phyloP scores from a whole-genome alignment of 2,888 invertebrate species.

The Mongoloraphidia duomilia region DNA sequence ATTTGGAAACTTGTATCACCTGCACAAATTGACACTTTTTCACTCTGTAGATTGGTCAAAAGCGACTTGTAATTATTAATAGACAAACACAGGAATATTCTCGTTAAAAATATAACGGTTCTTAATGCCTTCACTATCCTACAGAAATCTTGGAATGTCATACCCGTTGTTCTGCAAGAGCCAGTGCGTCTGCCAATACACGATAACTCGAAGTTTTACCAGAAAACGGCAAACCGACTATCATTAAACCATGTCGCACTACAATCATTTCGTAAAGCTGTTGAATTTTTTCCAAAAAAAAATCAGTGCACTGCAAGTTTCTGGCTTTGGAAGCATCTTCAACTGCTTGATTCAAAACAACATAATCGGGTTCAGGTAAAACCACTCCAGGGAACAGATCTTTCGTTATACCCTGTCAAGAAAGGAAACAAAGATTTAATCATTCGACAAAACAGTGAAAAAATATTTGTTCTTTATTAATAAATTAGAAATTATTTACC shows the following conservation, averaged over 20 bases:
- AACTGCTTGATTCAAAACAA: constrained; percentile 47
- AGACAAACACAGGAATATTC: background rate
- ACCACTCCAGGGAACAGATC: constrained; percentile 83
- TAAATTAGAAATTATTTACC: constrained; percentile 27
- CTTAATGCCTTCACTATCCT: too few relatives aligned
- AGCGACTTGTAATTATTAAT: background rate
- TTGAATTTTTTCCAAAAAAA: constrained; percentile 79
- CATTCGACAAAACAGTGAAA: background rate
- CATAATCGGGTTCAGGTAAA: constrained; percentile 67
- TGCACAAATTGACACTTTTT: too few relatives aligned
- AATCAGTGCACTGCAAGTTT: constrained; percentile 71
- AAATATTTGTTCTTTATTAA: constrained; percentile 4
- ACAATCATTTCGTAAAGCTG: constrained; percentile 92
- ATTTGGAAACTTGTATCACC: too few relatives aligned
- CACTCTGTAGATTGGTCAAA: too few relatives aligned
- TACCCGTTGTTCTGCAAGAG: constrained; percentile 59
- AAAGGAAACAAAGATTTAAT: constrained; percentile 5
- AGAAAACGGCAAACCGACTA: constrained; percentile 84
- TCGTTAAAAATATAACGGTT: background rate
- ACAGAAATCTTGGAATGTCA: constrained; percentile 1
- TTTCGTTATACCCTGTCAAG: constrained; percentile 70
- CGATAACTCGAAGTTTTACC: constrained; percentile 81
- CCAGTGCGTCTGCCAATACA: constrained; percentile 66
- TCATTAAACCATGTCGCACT: constrained; percentile 87
- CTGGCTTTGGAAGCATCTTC: constrained; percentile 48